A percentile compares a stretch with the other conserved stretches of the same genome.
phyloP scores from a whole-genome alignment of 2,888 invertebrate genomes.

The Ernsta delagoae region DNA sequence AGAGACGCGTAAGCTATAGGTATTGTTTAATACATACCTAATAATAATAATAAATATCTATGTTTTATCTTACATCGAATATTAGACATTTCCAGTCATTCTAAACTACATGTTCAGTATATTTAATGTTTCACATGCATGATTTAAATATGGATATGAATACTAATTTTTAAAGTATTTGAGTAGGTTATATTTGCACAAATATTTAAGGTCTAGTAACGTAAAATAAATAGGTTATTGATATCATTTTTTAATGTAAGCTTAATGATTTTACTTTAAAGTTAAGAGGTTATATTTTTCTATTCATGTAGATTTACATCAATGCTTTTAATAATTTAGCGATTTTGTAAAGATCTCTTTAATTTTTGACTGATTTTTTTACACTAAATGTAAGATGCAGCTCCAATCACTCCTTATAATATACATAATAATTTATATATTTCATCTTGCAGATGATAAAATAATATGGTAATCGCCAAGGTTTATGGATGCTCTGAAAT shows the following conservation, averaged over 20 bases:
- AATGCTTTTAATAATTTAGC: slow-evolving; percentile 50
- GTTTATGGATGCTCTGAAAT: background rate
- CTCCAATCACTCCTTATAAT: background rate
- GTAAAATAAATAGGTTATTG: background rate
- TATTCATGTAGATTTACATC: slow-evolving; percentile 59
- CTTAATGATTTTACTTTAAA: slow-evolving; percentile 19
- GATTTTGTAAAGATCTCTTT: slow-evolving; percentile 60
- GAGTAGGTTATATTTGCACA: too few relatives aligned
- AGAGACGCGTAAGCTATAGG: too few relatives aligned
- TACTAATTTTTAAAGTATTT: too few relatives aligned
- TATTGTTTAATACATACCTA: too few relatives aligned
- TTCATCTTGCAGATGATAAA: background rate
- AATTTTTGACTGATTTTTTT: slow-evolving; percentile 65
- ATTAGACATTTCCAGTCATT: too few relatives aligned
- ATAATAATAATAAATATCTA: too few relatives aligned
- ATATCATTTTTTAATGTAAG: slow-evolving; percentile 18
- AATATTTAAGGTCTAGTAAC: too few relatives aligned
- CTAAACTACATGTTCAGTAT: too few relatives aligned
- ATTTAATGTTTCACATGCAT: too few relatives aligned
- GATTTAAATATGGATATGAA: too few relatives aligned
- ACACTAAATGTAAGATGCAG: slow-evolving; percentile 13
- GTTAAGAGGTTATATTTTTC: slow-evolving; percentile 51
- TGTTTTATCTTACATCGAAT: too few relatives aligned
- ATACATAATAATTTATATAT: too few relatives aligned
- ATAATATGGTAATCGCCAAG: background rate